A percentile compares a stretch with the other conserved stretches of the same genome.
Evolutionary conservation across 2,797 vertebrate species (phyloP).

Genomic region (Gymnoscopelus braueri): DNA sequence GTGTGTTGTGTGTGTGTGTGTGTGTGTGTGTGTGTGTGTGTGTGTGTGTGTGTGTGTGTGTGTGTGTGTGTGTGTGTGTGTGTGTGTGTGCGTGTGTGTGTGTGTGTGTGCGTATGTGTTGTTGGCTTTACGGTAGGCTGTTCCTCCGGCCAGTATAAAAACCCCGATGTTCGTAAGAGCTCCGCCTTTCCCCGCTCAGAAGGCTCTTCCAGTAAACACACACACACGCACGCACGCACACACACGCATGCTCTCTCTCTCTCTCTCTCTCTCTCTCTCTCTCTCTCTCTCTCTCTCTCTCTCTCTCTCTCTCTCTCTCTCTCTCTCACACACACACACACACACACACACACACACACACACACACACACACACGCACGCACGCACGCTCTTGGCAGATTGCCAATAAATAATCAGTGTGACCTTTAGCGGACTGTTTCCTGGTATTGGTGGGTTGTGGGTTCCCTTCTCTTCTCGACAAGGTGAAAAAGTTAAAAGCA

Average conservation of each 20-base stretch:
- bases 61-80: too few species aligned
- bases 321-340: constrained; percentile 26
- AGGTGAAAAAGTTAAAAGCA: constrained; percentile 77
- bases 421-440: constrained; percentile 83
- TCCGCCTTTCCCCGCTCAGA: constrained; percentile 76
- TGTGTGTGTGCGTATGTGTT: background rate
- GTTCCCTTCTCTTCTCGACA: constrained; percentile 67
- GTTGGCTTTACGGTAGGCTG: constrained; percentile 69
- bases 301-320: constrained; percentile 9
- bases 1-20: background rate
- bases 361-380: constrained; percentile 44
- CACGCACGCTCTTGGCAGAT: constrained; percentile 70
- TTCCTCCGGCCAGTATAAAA: constrained; percentile 65
- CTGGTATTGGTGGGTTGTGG: constrained; percentile 78
- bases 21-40: constrained; percentile 21
- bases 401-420: constrained; percentile 83
- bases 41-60: too few species aligned
- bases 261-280: constrained; percentile 11
- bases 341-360: constrained; percentile 27
- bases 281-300: constrained; percentile 14
- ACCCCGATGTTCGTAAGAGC: constrained; percentile 79
- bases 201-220: constrained; percentile 78
- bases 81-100: too few species aligned
- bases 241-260: constrained; percentile 12
- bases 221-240: constrained; percentile 19